Evolutionary conservation across 35 echinoderm and acorn worm genomes (phyloP), one percentile per base, ranked within the genome.

Genomic region (Stichopus chloronotus): DNA sequence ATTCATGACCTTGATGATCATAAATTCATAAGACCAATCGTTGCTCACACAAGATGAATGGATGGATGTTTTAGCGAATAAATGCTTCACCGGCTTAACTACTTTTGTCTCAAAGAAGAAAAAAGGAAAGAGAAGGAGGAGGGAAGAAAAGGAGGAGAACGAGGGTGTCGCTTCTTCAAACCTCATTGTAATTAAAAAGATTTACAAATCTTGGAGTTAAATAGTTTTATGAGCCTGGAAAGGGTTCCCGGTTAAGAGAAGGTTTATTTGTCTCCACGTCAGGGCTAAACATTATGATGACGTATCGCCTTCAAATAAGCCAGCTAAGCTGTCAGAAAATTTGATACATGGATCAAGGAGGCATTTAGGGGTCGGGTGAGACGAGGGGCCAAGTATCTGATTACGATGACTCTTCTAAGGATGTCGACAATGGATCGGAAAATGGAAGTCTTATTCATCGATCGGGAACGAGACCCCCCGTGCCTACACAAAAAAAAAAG

Each of bases 261-360:
- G 4, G 82, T 85, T 85, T 85, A 85, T 85, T 85, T 85, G 82
- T 85, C 82, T 85, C 55, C 82, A 56, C 57, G 82, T 85, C 82
- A 85, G 19, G 58, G 82, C 82, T 58, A 58, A 85, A 85, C 82
- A 85, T 85, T 85, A 85, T 85, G 82, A 85, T 85, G 82, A 85
- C 82, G 24, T 85, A 85, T 85, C 24, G 16, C 55, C 82, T 85
- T 57, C 57, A 23, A 85, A 85, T 85, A 85, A 74, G 82, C 53
- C 82, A 9, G 57, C 55, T 56, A 9, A 85, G 55, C 55, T 85
- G 57, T 85, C 82, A 85, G 19, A 78, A 14, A n/a, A 7, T 74
- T 74, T 74, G 69, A 74, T 58, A 85, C 82, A 85, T 85, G 21
- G 82, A 16, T 17, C 17, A 55, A 21, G 82, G 20, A 20, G 82